A percentile compares a stretch with the other conserved stretches of the same genome.
phyloP scores from a whole-genome alignment of 2,888 invertebrate genomes.

The Aplocera efformata region DNA sequence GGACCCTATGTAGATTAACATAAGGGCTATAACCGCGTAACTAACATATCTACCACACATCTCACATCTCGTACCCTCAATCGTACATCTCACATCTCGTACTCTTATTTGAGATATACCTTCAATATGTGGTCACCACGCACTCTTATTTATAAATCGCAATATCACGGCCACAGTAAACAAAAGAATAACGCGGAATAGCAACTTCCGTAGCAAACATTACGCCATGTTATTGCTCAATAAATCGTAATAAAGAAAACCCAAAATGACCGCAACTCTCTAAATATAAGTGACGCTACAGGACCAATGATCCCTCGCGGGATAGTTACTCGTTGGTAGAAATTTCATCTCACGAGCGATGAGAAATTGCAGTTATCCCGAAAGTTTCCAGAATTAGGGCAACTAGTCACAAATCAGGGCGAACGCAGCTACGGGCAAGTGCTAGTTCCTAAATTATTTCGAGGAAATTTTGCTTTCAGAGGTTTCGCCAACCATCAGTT shows the following conservation, averaged over 20 bases:
- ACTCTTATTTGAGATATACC: not conserved
- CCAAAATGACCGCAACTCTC: conserved; percentile 25
- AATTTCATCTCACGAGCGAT: conserved; percentile 40
- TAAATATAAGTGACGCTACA: conserved; percentile 25
- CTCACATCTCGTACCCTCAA: no score
- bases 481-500: not conserved
- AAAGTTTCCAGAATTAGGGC: conserved; percentile 41
- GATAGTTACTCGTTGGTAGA: conserved; percentile 34
- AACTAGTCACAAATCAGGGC: conserved; percentile 33
- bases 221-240: conserved; percentile 22
- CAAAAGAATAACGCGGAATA: conserved; percentile 19
- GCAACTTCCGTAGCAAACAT: conserved; percentile 18
- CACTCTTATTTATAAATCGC: conserved; percentile 10
- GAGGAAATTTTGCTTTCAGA: conserved; percentile 22
- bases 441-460: conserved; percentile 36
- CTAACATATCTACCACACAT: no score
- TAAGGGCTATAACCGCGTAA: no score
- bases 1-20: not conserved
- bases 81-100: no score
- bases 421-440: conserved; percentile 20
- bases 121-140: not conserved
- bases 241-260: conserved; percentile 28
- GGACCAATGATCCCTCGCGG: conserved; percentile 35
- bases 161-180: conserved; percentile 14
- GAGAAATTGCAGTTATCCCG: conserved; percentile 37